Conservation (phyloP, 1,140 invertebrate species). For the Hesperophylax magnus region DNA sequence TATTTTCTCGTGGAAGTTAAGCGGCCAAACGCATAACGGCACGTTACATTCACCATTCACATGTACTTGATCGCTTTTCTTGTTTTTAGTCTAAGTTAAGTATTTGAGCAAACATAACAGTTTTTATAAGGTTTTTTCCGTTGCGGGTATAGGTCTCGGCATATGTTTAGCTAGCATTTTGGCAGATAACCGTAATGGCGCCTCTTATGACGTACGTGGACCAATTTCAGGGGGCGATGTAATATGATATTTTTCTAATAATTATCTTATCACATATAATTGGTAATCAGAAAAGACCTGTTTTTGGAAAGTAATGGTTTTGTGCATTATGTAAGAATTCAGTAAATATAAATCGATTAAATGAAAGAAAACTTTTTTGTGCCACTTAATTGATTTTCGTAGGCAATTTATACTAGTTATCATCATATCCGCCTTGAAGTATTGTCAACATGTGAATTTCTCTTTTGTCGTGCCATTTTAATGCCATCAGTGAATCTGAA, state of each 20-base stretch:
- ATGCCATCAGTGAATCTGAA: background rate
- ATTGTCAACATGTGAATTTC: background rate
- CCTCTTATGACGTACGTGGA: too few relatives aligned
- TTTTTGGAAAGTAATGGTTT: background rate
- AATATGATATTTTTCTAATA: too few relatives aligned
- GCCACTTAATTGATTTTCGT: slow-evolving; percentile 10
- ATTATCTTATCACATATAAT: slow-evolving; percentile 7
- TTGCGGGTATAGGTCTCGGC: background rate
- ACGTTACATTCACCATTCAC: background rate
- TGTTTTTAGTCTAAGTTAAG: background rate
- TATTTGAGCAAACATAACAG: slow-evolving; percentile 10
- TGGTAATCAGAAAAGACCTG: background rate
- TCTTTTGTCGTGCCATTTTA: background rate
- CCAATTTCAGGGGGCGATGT: too few relatives aligned
- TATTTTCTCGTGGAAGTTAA: background rate
- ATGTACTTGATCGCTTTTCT: background rate
- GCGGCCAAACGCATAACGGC: background rate
- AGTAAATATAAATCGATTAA: slow-evolving; percentile 24
- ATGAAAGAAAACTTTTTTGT: slow-evolving; percentile 21
- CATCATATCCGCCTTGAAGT: background rate
- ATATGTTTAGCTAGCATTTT: too few relatives aligned
- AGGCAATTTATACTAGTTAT: background rate
- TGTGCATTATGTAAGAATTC: background rate
- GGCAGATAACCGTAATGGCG: too few relatives aligned
- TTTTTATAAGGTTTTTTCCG: slow-evolving; percentile 13